Evolutionary conservation across 2,797 vertebrate species (phyloP).

Genomic region (Tolypeutes matacus): DNA sequence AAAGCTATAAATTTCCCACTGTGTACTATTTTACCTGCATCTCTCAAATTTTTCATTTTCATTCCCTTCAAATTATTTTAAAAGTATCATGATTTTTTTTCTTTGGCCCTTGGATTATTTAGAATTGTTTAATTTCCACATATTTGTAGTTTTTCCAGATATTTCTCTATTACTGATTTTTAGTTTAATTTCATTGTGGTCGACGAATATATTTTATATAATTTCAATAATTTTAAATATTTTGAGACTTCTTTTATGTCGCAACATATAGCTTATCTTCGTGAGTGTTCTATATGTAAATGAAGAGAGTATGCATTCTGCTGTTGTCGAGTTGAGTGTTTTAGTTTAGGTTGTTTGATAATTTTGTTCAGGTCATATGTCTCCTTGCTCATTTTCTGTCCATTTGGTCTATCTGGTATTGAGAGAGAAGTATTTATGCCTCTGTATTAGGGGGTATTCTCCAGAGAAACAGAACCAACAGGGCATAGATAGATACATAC

Average conservation of each 20-base stretch:
- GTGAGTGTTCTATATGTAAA: not conserved
- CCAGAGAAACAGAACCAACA: no score
- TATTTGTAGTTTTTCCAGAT: not conserved
- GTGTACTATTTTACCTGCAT: not conserved
- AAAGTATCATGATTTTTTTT: not conserved
- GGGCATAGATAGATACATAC: no score
- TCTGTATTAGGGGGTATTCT: no score
- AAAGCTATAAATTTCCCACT: not conserved
- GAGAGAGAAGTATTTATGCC: not conserved
- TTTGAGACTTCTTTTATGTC: conserved; percentile 19
- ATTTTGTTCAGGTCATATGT: not conserved
- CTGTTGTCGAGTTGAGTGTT: not conserved
- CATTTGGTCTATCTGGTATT: not conserved
- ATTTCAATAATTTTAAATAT: not conserved
- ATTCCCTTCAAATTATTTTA: not conserved
- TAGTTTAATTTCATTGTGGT: conserved; percentile 35
- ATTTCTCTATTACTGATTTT: not conserved
- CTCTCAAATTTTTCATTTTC: not conserved
- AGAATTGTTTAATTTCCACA: conserved; percentile 17
- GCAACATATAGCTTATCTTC: not conserved
- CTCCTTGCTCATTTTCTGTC: not conserved
- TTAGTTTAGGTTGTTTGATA: not conserved
- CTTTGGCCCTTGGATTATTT: conserved; percentile 1
- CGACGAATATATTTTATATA: not conserved
- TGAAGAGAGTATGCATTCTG: not conserved